Conservation (phyloP, 2,888 invertebrate species). For the Chrysomela aeneicollis region DNA sequence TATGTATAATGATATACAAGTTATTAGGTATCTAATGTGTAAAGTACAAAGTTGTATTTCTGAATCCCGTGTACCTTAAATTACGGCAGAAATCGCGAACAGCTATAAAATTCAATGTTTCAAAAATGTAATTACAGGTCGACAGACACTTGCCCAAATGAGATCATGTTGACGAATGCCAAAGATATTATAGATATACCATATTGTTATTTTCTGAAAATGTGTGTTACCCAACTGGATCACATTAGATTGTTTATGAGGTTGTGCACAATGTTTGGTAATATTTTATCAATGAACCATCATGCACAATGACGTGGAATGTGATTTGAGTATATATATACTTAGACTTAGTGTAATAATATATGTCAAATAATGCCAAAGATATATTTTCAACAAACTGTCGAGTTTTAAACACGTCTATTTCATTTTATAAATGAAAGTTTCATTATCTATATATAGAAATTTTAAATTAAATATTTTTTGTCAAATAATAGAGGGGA, state of each 20-base stretch:
- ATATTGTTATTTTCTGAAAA: background rate
- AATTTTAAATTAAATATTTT: background rate
- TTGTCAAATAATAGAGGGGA: background rate
- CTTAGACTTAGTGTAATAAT: background rate
- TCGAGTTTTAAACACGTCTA: background rate
- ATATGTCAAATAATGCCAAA: background rate
- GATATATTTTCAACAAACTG: background rate
- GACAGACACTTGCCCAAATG: no score
- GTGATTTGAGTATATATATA: no score
- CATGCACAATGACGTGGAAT: no score
- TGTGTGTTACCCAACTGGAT: background rate
- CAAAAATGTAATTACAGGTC: no score
- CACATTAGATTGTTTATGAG: background rate
- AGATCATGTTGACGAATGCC: slow-evolving; percentile 41
- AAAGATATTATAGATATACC: slow-evolving; percentile 50
- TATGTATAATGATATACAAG: no score
- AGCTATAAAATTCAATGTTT: no score
- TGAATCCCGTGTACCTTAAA: slow-evolving; percentile 1
- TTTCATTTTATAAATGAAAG: slow-evolving; percentile 3
- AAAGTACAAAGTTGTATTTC: background rate
- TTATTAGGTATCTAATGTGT: background rate
- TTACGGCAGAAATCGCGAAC: slow-evolving; percentile 4
- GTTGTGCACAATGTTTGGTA: background rate
- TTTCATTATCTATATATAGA: background rate
- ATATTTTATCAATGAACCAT: no score